These are phyloP conservation scores for Limanda limanda DNA, from an alignment of 2,113 vertebrate genomes.

Conservation along the genomic window DNA sequence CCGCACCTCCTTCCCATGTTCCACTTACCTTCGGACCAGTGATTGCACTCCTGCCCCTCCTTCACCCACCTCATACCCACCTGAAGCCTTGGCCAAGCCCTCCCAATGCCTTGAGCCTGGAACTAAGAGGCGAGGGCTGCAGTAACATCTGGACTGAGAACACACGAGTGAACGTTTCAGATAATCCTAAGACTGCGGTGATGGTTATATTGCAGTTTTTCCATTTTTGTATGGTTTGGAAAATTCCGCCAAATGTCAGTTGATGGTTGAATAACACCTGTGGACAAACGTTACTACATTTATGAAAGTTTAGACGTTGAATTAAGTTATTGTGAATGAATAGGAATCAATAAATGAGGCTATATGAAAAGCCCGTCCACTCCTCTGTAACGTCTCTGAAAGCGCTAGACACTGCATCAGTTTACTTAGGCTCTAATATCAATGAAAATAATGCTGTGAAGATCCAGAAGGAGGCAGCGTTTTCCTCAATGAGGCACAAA, in stretches of 20 bases:
- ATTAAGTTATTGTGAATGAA: background rate
- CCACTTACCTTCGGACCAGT: conserved; percentile 61
- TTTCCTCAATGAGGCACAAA: background rate
- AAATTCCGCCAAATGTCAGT: background rate
- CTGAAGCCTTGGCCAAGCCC: conserved; percentile 61
- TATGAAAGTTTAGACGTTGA: background rate
- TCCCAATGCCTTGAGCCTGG: conserved; percentile 46
- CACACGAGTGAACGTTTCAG: background rate
- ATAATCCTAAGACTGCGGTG: too few relatives aligned
- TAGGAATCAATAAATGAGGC: conserved; percentile 11
- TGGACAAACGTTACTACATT: background rate
- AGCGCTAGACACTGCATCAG: background rate
- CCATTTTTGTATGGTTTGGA: background rate
- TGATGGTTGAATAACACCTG: background rate
- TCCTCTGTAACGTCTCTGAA: background rate
- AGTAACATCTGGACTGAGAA: conserved; percentile 56
- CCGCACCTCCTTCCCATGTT: background rate
- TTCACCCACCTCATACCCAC: conserved; percentile 8
- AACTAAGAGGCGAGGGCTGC: conserved; percentile 57
- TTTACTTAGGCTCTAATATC: background rate
- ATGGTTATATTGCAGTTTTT: too few relatives aligned
- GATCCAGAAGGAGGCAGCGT: conserved; percentile 18
- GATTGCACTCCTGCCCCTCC: conserved; percentile 65
- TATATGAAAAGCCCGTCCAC: background rate
- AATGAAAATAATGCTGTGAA: background rate